Evolutionary conservation across 1,140 invertebrate genomes (phyloP).

Genomic region (Amphibalanus amphitrite): DNA sequence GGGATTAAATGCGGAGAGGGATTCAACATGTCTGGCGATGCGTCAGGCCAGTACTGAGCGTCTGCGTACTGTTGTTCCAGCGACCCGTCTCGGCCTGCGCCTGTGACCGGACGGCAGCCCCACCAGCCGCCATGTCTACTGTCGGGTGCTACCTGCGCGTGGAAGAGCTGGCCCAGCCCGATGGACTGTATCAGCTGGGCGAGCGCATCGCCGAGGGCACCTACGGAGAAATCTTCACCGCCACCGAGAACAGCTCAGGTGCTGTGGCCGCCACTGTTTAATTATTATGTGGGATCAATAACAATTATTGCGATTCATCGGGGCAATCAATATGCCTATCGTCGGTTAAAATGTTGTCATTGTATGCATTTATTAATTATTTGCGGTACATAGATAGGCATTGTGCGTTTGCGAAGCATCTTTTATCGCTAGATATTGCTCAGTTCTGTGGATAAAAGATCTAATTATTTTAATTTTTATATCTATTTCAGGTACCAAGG

Average conservation of each 20-base stretch:
- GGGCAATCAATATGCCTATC: neutral
- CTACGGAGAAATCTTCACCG: slow-evolving; percentile 54
- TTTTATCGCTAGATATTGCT: neutral
- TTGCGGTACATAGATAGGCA: neutral
- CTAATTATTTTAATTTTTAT: too few relatives aligned
- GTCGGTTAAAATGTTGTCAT: neutral
- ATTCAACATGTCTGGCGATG: too few relatives aligned
- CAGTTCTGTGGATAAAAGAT: too few relatives aligned
- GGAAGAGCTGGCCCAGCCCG: slow-evolving; percentile 90
- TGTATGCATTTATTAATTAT: neutral
- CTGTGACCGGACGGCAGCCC: too few relatives aligned
- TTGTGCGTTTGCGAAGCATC: slow-evolving; percentile 6
- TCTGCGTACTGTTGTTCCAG: neutral
- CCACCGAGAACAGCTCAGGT: slow-evolving; percentile 42
- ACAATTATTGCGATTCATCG: neutral
- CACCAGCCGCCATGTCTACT: neutral
- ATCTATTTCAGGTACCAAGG: slow-evolving; percentile 30
- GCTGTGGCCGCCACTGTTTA: slow-evolving; percentile 25
- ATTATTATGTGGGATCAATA: too few relatives aligned
- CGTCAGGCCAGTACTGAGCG: neutral
- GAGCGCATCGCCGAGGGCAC: slow-evolving; percentile 50
- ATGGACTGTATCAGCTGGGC: slow-evolving; percentile 60
- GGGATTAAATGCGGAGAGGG: too few relatives aligned
- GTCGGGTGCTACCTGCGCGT: slow-evolving; percentile 26
- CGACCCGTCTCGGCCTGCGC: too few relatives aligned